Percentiles rank a stretch among this genome's conserved stretches.
These are phyloP conservation scores for Macropis europaea DNA, from an alignment of 2,888 invertebrate species.

Conservation along the genomic window DNA sequence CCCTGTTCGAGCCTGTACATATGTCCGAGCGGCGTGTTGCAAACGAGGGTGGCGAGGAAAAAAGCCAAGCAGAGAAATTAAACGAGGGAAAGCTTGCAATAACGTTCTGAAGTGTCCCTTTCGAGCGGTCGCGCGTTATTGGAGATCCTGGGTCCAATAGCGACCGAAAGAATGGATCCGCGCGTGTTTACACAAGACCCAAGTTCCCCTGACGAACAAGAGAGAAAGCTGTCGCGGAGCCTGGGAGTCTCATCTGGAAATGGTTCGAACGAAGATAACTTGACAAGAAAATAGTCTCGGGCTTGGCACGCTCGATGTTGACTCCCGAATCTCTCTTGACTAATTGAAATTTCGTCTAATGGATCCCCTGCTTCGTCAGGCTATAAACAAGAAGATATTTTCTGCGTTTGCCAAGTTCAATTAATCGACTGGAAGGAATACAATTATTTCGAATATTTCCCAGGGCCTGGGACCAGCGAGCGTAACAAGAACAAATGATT, in stretches of 20 bases:
- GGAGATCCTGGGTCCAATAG: slow-evolving; percentile 39
- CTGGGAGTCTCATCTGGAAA: neutral
- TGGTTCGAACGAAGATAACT: no score
- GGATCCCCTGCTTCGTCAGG: no score
- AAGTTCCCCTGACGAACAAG: neutral
- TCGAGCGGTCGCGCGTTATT: slow-evolving; percentile 39
- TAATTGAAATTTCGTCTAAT: no score
- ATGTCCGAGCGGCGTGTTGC: neutral
- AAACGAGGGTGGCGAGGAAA: slow-evolving; percentile 5
- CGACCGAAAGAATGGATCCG: slow-evolving; percentile 12
- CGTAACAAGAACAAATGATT: no score
- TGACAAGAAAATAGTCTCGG: no score
- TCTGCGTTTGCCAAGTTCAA: no score
- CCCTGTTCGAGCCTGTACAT: neutral
- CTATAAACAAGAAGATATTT: no score
- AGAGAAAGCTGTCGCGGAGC: neutral
- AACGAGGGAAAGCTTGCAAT: slow-evolving; percentile 42
- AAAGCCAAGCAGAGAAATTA: slow-evolving; percentile 38
- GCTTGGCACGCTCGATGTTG: no score
- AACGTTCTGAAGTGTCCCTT: slow-evolving; percentile 34
- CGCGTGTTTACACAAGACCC: neutral
- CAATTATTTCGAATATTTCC: no score
- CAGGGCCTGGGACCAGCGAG: no score
- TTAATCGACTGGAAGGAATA: no score
- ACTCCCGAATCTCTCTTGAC: no score